phyloP scores from a whole-genome alignment of 2,113 vertebrate genomes.

The Illadopsis cleaveri region DNA sequence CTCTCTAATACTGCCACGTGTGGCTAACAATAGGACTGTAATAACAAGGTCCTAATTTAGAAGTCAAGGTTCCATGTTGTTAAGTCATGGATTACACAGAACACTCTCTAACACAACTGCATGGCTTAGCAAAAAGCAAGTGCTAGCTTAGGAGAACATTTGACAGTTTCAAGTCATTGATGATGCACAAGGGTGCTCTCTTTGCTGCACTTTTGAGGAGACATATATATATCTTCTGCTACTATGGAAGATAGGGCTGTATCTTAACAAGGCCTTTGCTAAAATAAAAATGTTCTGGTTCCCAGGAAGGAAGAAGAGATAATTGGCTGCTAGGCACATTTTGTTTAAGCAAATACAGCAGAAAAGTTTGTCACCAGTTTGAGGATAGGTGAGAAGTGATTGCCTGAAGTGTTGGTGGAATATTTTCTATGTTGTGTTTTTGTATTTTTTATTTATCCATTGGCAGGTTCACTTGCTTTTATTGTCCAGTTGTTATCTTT shows the following conservation, averaged over 20 bases:
- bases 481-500: not conserved
- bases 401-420: not conserved
- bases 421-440: not conserved
- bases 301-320: not conserved
- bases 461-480: not conserved
- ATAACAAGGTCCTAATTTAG: constrained; percentile 8
- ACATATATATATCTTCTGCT: not conserved
- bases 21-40: not conserved
- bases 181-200: not conserved
- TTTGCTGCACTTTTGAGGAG: not conserved
- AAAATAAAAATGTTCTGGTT: constrained; percentile 29
- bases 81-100: constrained; percentile 5
- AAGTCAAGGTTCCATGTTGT: not conserved
- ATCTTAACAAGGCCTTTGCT: constrained; percentile 17
- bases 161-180: not conserved
- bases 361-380: not conserved
- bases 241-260: not conserved
- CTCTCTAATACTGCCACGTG: not conserved
- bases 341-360: constrained; percentile 12
- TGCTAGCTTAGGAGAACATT: constrained; percentile 32
- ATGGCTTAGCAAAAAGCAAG: not conserved
- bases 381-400: not conserved
- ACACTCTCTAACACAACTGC: not conserved
- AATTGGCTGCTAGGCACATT: not conserved
- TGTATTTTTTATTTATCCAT: not conserved